Conservation (phyloP, 1,140 invertebrate species). For the Medauroidea extradentata region DNA sequence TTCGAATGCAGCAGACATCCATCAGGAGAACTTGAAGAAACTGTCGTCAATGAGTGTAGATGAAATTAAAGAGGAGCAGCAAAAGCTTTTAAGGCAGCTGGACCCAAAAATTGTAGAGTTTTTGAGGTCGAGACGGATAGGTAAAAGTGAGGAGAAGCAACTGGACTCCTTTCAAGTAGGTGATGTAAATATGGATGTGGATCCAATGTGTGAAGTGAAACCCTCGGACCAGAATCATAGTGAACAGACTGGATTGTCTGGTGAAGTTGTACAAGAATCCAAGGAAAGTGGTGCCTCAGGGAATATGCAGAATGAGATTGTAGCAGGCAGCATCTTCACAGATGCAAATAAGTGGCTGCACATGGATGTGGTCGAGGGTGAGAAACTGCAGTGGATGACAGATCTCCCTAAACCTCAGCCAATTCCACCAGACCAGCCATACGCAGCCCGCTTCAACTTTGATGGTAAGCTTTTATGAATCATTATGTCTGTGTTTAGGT, state of each 20-base stretch:
- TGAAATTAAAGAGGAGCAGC: constrained; percentile 71
- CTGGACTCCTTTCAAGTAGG: not conserved
- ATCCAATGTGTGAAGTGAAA: not conserved
- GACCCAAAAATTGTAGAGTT: constrained; percentile 63
- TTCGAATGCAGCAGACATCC: constrained; percentile 56
- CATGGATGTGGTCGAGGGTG: constrained; percentile 74
- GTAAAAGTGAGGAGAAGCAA: not conserved
- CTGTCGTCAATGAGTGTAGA: constrained; percentile 63
- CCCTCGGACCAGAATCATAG: too few species aligned
- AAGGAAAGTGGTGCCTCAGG: not conserved
- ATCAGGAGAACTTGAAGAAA: constrained; percentile 65
- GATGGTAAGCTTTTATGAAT: constrained; percentile 40
- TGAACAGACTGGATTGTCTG: not conserved
- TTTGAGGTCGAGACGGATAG: constrained; percentile 52
- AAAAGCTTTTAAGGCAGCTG: constrained; percentile 53
- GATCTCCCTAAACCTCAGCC: constrained; percentile 38
- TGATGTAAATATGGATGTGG: not conserved
- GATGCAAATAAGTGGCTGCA: constrained; percentile 69
- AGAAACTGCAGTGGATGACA: constrained; percentile 83
- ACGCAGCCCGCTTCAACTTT: constrained; percentile 65
- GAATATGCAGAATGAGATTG: not conserved
- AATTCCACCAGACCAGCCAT: constrained; percentile 45
- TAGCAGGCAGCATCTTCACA: not conserved
- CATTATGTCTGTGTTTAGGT: not conserved
- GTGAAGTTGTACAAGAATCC: not conserved